phyloP scores from a whole-genome alignment of 2,797 vertebrate species.

The Apodemus agrarius region DNA sequence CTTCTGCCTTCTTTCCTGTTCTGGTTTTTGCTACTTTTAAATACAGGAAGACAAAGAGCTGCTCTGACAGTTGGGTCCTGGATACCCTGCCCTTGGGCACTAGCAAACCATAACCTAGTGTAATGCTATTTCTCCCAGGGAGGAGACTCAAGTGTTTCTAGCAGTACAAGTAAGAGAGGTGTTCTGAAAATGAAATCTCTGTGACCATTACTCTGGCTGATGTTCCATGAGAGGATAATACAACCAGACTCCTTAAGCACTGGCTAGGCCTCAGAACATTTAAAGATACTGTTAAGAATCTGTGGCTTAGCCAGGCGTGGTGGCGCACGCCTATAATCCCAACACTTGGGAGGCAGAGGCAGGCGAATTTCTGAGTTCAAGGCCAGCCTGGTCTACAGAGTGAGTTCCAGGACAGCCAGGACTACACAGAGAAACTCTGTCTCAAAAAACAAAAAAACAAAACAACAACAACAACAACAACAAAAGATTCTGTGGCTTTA shows the following conservation, averaged over 20 bases:
- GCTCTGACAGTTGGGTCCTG: neutral
- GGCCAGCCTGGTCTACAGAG: too few relatives aligned
- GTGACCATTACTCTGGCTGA: neutral
- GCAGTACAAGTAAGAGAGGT: neutral
- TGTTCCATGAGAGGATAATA: neutral
- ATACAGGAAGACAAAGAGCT: neutral
- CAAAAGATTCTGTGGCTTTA: neutral
- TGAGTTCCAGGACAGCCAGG: too few relatives aligned
- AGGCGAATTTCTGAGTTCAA: too few relatives aligned
- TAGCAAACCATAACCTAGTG: neutral
- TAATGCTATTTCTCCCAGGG: neutral
- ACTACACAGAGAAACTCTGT: too few relatives aligned
- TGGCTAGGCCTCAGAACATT: neutral
- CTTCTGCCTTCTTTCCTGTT: neutral
- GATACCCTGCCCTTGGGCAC: neutral
- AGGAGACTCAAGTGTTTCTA: neutral
- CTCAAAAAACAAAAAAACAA: too few relatives aligned
- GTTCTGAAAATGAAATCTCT: constrained; percentile 1
- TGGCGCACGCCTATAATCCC: too few relatives aligned
- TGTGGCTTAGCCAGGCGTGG: too few relatives aligned
- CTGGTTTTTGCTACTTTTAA: neutral
- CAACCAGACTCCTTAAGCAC: neutral
- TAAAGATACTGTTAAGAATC: neutral
- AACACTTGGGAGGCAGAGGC: too few relatives aligned
- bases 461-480: too few relatives aligned